Evolutionary conservation across 1,140 invertebrate genomes (phyloP).

Genomic region (Sesamia nonagrioides): DNA sequence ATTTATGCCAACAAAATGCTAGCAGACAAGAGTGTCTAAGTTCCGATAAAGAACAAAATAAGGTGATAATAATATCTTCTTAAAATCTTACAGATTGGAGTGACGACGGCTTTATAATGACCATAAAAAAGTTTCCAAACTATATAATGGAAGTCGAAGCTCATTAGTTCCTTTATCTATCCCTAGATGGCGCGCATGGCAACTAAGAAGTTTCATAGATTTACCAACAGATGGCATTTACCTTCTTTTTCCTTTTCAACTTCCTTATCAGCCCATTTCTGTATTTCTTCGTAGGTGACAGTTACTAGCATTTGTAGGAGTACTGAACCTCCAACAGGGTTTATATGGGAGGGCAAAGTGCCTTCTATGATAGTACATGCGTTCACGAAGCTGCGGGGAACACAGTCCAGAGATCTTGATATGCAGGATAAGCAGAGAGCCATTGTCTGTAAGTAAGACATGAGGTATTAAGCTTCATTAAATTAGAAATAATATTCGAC

Average conservation of each 20-base stretch:
- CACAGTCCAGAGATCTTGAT: conserved; percentile 89
- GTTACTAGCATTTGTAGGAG: conserved; percentile 90
- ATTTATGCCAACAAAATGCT: too few species aligned
- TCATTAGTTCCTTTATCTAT: not conserved
- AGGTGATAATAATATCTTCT: too few species aligned
- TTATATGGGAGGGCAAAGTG: conserved; percentile 90
- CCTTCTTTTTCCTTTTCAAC: conserved; percentile 79
- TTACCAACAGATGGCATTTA: conserved; percentile 49
- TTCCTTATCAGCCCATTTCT: conserved; percentile 84
- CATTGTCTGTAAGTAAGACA: conserved; percentile 87
- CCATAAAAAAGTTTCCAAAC: too few species aligned
- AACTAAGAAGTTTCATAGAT: not conserved
- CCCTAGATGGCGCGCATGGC: conserved; percentile 22
- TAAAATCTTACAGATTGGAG: too few species aligned
- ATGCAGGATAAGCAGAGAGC: conserved; percentile 91
- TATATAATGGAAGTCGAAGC: not conserved
- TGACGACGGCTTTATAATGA: too few species aligned
- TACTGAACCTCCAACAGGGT: conserved; percentile 90
- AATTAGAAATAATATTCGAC: too few species aligned
- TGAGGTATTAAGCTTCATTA: too few species aligned
- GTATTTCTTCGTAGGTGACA: conserved; percentile 88
- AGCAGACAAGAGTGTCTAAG: too few species aligned
- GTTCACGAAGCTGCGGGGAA: conserved; percentile 88
- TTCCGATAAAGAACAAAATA: too few species aligned
- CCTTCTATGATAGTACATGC: conserved; percentile 89